Evolutionary conservation across 1,140 invertebrate genomes (phyloP).

Genomic region (Acromyrmex echinatior): DNA sequence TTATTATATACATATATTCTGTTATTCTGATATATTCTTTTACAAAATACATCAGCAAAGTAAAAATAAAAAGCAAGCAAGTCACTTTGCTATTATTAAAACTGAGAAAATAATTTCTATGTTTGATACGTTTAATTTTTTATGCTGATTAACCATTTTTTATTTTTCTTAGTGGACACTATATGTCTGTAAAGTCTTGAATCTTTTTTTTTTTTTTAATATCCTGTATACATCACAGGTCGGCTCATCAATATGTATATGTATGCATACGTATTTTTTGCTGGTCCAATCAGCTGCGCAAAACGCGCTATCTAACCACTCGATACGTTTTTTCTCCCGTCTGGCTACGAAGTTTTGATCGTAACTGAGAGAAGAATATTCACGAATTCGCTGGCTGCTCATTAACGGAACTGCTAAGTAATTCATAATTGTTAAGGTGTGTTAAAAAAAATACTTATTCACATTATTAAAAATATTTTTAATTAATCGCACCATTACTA

Average conservation of each 20-base stretch:
- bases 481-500: neutral
- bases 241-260: neutral
- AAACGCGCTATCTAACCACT: slow-evolving; percentile 6
- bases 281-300: neutral
- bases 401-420: neutral
- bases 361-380: slow-evolving; percentile 7
- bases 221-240: neutral
- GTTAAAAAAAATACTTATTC: neutral
- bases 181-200: neutral
- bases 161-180: neutral
- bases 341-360: neutral
- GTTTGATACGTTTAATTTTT: neutral
- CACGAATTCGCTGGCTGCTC: neutral
- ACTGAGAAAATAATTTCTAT: neutral
- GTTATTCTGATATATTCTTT: no score
- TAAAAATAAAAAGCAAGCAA: neutral
- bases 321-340: neutral
- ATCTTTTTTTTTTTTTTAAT: neutral
- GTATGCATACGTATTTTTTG: neutral
- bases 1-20: no score
- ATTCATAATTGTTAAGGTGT: neutral
- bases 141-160: slow-evolving; percentile 2
- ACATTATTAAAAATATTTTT: neutral
- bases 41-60: no score
- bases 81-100: neutral